Conservation (phyloP, 1,140 invertebrate species). For the Drosophila tristis region DNA sequence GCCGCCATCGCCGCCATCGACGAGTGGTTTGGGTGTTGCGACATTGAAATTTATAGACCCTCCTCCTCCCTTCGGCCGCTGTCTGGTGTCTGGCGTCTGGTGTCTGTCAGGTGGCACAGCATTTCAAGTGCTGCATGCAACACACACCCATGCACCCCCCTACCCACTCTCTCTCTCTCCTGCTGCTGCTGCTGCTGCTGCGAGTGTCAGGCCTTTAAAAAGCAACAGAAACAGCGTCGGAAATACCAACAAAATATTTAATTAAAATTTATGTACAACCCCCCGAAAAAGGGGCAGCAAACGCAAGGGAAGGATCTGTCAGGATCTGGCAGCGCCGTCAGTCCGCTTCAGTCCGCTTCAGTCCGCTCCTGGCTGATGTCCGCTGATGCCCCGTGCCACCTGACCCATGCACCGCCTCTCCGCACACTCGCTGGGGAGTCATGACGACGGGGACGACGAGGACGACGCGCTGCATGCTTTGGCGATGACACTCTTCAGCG, state of each 20-base stretch:
- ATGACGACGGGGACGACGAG: slow-evolving; percentile 14
- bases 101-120: slow-evolving; percentile 42
- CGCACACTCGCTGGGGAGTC: too few species aligned
- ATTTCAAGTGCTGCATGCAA: slow-evolving; percentile 47
- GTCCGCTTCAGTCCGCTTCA: too few species aligned
- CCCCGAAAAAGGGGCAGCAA: slow-evolving; percentile 12
- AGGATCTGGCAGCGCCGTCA: too few species aligned
- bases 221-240: slow-evolving; percentile 7
- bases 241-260: slow-evolving; percentile 70
- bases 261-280: slow-evolving; percentile 81
- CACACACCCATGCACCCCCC: slow-evolving; percentile 38
- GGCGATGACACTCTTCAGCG: slow-evolving; percentile 49
- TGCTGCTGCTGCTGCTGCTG: too few species aligned
- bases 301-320: too few species aligned
- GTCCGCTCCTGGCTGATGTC: too few species aligned
- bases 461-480: slow-evolving; percentile 25
- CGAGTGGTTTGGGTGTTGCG: slow-evolving; percentile 49
- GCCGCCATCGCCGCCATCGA: too few species aligned
- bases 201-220: slow-evolving; percentile 41
- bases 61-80: not conserved
- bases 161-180: slow-evolving; percentile 13
- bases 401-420: too few species aligned
- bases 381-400: too few species aligned
- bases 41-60: slow-evolving; percentile 75
- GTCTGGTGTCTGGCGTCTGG: not conserved